Percentiles rank a stretch among this genome's conserved stretches.
Conservation (phyloP, 2,113 vertebrate genomes). For the Mastomys natalensis region DNA sequence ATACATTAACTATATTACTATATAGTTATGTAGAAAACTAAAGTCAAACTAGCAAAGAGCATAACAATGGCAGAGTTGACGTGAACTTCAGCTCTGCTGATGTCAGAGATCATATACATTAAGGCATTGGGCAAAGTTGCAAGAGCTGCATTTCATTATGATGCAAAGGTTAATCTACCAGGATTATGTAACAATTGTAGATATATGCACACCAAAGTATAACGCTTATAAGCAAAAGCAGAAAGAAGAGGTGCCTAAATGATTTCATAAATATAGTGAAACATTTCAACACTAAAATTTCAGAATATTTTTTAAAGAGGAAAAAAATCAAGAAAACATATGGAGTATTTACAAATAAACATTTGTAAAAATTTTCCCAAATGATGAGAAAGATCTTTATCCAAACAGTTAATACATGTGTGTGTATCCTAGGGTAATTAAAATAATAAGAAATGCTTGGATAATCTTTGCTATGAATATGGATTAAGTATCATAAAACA, state of each 20-base stretch:
- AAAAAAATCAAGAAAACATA: background rate
- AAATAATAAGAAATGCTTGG: background rate
- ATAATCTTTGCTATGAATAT: background rate
- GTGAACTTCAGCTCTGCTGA: background rate
- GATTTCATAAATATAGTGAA: background rate
- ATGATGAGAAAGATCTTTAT: background rate
- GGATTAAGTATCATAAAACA: background rate
- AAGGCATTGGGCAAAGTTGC: background rate
- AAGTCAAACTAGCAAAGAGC: background rate
- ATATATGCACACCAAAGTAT: background rate
- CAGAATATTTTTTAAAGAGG: background rate
- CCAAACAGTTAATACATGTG: background rate
- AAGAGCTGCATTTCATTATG: background rate
- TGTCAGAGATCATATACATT: background rate
- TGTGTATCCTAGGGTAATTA: background rate
- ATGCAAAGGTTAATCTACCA: background rate
- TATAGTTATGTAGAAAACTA: background rate
- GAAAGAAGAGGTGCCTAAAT: background rate
- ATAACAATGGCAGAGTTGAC: background rate
- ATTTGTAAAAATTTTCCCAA: background rate
- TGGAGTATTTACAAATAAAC: background rate
- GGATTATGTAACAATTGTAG: background rate
- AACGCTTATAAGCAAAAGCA: background rate
- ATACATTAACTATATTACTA: no score
- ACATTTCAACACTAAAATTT: background rate